Conservation (phyloP, 2,797 vertebrate species). For the Eulemur rubriventer region DNA sequence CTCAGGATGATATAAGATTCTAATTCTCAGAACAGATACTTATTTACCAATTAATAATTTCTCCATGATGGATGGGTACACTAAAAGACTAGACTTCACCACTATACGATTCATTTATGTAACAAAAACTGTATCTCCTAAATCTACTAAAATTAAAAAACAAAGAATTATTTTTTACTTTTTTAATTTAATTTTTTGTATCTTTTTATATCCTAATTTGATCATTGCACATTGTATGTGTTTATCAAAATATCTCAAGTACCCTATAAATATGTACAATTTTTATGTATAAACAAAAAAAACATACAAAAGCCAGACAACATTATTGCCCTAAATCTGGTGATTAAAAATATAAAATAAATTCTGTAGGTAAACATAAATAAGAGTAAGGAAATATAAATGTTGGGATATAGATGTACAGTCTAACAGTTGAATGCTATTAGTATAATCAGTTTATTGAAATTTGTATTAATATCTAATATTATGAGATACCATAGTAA, state of each 20-base stretch:
- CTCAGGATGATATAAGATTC: background rate
- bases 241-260: background rate
- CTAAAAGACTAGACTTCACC: background rate
- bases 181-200: background rate
- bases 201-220: background rate
- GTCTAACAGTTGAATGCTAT: background rate
- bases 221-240: background rate
- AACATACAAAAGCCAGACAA: background rate
- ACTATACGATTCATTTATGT: background rate
- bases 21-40: background rate
- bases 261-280: background rate
- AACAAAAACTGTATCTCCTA: background rate
- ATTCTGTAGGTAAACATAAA: background rate
- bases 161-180: background rate
- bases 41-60: conserved; percentile 5
- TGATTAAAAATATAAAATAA: background rate
- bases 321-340: background rate
- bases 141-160: background rate
- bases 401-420: background rate
- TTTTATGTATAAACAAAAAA: background rate
- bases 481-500: background rate
- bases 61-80: background rate
- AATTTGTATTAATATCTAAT: background rate
- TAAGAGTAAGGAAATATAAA: background rate
- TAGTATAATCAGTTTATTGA: background rate